phyloP scores from a whole-genome alignment of 2,797 vertebrate genomes.

The Siniperca obscura region DNA sequence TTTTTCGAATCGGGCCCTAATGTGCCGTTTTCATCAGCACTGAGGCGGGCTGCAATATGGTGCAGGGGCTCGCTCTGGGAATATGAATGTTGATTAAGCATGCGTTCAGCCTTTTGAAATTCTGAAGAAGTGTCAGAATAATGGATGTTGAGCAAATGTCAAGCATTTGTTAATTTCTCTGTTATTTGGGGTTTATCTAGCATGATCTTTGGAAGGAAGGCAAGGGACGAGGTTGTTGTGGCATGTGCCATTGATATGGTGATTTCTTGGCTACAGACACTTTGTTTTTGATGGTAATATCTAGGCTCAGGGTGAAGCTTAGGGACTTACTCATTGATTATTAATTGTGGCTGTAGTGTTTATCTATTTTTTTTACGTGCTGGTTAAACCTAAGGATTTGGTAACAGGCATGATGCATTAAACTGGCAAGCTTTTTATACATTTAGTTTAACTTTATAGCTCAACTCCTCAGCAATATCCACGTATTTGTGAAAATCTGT shows the following conservation, averaged over 20 bases:
- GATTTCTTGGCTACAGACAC: slow-evolving; percentile 94
- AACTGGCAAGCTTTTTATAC: slow-evolving; percentile 41
- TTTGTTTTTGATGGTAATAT: slow-evolving; percentile 90
- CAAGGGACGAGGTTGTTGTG: slow-evolving; percentile 88
- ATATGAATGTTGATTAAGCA: slow-evolving; percentile 99
- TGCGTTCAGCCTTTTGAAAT: slow-evolving; percentile 99
- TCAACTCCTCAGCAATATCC: slow-evolving; percentile 14
- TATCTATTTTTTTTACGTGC: slow-evolving; percentile 75
- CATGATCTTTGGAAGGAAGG: slow-evolving; percentile 85
- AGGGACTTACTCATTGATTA: slow-evolving; percentile 86
- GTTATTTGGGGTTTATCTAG: slow-evolving; percentile 99
- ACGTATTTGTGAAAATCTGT: not conserved
- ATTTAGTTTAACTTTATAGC: slow-evolving; percentile 32
- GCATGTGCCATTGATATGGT: slow-evolving; percentile 99
- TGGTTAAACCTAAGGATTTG: slow-evolving; percentile 77
- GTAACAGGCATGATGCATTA: slow-evolving; percentile 57
- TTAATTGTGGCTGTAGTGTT: slow-evolving; percentile 84
- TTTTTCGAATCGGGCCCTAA: slow-evolving; percentile 95
- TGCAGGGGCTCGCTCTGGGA: slow-evolving; percentile 94
- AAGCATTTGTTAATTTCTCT: slow-evolving; percentile 99
- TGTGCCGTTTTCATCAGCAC: slow-evolving; percentile 98
- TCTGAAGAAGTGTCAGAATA: slow-evolving; percentile 99
- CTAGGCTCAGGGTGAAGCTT: slow-evolving; percentile 71
- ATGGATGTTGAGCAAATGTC: slow-evolving; percentile 99
- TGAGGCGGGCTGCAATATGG: slow-evolving; percentile 99